These are phyloP conservation scores for Diplodus puntazzo DNA, from an alignment of 2,797 vertebrate species.

Conservation along the genomic window DNA sequence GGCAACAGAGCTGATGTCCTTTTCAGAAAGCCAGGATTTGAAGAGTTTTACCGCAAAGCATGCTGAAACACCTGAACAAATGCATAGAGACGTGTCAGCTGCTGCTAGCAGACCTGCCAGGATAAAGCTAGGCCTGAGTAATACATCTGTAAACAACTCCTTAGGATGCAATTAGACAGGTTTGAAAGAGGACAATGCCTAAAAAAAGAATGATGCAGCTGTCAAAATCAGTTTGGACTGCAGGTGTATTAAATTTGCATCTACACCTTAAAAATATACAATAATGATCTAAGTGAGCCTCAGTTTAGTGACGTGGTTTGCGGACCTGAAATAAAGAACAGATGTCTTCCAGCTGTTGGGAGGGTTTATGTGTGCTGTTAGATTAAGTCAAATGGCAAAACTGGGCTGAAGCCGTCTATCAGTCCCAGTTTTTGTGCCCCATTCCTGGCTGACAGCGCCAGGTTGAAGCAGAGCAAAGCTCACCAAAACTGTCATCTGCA, in stretches of 20 bases:
- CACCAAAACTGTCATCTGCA: too few relatives aligned
- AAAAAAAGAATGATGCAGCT: slow-evolving; percentile 3
- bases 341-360: neutral
- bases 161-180: slow-evolving; percentile 47
- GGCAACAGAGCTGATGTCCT: slow-evolving; percentile 95
- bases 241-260: slow-evolving; percentile 4
- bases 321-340: neutral
- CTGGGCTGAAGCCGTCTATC: neutral
- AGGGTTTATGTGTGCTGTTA: neutral
- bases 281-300: neutral
- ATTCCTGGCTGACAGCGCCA: too few relatives aligned
- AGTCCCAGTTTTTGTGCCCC: neutral
- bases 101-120: slow-evolving; percentile 66
- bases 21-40: slow-evolving; percentile 98
- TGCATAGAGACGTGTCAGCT: slow-evolving; percentile 64
- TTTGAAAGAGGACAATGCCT: slow-evolving; percentile 41
- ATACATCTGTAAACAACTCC: slow-evolving; percentile 52
- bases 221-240: neutral
- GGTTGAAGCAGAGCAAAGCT: too few relatives aligned
- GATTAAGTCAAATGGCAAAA: neutral
- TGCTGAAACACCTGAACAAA: slow-evolving; percentile 93
- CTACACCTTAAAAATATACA: neutral
- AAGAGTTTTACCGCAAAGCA: slow-evolving; percentile 98
- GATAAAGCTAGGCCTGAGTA: slow-evolving; percentile 62
- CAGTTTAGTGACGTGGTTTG: neutral